Evolutionary conservation across 2,888 invertebrate species (phyloP), one percentile per base, ranked within the genome.

Genomic region (Lacanobia oleracea): DNA sequence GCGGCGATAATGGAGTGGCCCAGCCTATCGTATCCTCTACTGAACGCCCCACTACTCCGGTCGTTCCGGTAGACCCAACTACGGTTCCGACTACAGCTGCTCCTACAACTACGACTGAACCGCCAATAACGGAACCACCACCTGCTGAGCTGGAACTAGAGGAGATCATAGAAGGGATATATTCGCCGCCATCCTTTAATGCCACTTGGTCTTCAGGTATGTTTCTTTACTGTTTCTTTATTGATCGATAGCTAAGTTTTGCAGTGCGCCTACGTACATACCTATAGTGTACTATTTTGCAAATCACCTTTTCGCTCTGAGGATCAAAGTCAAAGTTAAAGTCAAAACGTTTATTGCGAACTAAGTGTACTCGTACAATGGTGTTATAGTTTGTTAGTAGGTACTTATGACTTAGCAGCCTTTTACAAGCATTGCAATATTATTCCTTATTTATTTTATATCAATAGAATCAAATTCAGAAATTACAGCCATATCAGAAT

Each of bases 151-250:
- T 97, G 83, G 96, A 96, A 67, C 95, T 98, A 75, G 97, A 98
- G 75, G 98, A 98, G 85, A 96, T 98, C 84, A 96, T 98, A 23
- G 96, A 95, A 51, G 98, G 98, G 61, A 97, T 96, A 75, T 97
- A 97, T 77, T 93, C 97, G 18, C 96, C 98, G 0, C 96, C 96
- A 75, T 95, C 97, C 56, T 98, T 98, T 91, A 98, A 98, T 92
- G 98, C 97, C 67, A 97, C 97, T 61, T 98, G 98, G 98, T 96
- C 98, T 72, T 97, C 97, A 91, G 98, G 98, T 98, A 94, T 63
- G 70, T 43, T 21, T 48, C 2, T 23, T 14, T 9, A 27, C 12
- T 40, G 2, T 40, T 40, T 40, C 40, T n/a, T 37, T 57, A 56
- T 37, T 40, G 14, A 14, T n/a, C 10, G 7, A 7, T 40, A 16